Percentiles rank a stretch among this genome's conserved stretches.
Conservation (phyloP, 1,140 invertebrate species). For the Amphibalanus amphitrite region DNA sequence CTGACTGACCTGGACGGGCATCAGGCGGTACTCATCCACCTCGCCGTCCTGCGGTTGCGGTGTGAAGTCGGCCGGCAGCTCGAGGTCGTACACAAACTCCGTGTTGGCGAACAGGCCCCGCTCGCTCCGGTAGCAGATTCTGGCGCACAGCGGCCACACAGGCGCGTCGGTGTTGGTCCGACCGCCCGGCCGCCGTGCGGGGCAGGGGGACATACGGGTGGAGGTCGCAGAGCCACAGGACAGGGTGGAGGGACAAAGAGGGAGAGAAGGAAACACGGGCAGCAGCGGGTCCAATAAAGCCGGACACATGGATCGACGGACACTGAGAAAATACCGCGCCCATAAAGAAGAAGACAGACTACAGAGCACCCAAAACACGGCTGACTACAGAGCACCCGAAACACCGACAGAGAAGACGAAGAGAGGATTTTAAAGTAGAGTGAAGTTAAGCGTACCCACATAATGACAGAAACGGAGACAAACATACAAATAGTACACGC, state of each 20-base stretch:
- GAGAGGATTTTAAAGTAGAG: no score
- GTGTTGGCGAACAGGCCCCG: constrained; percentile 82
- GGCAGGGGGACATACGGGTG: neutral
- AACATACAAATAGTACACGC: no score
- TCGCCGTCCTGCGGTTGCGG: constrained; percentile 83
- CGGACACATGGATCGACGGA: no score
- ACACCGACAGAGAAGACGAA: no score
- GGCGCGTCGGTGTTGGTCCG: neutral
- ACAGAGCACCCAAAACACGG: no score
- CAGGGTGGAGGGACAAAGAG: neutral
- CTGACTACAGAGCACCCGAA: no score
- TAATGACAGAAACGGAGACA: no score
- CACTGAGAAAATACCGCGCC: no score
- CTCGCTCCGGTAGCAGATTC: constrained; percentile 80
- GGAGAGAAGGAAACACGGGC: neutral
- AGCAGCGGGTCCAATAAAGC: no score
- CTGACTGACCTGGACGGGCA: constrained; percentile 42
- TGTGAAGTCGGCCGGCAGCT: constrained; percentile 69
- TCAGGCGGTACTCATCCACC: constrained; percentile 70
- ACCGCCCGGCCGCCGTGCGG: neutral
- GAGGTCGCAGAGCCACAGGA: neutral
- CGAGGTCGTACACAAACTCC: constrained; percentile 86
- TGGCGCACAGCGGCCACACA: constrained; percentile 24
- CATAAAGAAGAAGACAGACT: no score
- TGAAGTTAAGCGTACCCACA: no score